phyloP scores from a whole-genome alignment of 2,797 vertebrate genomes.

The Okamejei kenojei region DNA sequence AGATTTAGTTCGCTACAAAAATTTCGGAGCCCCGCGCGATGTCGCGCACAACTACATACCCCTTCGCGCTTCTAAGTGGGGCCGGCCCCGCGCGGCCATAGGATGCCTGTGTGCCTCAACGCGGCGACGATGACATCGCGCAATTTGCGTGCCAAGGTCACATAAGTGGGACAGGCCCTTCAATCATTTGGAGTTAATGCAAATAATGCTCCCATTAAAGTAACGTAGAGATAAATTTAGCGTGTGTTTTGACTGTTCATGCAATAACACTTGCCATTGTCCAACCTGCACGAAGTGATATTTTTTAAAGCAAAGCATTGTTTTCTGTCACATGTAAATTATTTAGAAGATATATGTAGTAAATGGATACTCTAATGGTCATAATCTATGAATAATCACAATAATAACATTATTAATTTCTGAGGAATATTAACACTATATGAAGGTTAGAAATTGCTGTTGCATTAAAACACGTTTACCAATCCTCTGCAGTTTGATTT shows the following conservation, averaged over 20 bases:
- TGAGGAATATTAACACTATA: background rate
- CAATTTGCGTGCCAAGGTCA: too few species aligned
- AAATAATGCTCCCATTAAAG: background rate
- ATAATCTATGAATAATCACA: background rate
- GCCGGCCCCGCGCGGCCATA: too few species aligned
- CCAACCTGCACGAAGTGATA: background rate
- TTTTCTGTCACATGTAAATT: background rate
- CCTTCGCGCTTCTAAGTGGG: too few species aligned
- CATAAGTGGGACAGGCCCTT: too few species aligned
- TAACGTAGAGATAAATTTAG: background rate
- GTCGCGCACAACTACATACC: too few species aligned
- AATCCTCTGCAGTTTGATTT: slow-evolving; percentile 5
- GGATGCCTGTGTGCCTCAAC: too few species aligned
- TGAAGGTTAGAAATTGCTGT: background rate
- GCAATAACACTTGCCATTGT: background rate
- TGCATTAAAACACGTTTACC: background rate
- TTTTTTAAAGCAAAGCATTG: background rate
- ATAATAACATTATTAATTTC: background rate
- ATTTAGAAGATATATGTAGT: background rate
- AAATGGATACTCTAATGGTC: background rate
- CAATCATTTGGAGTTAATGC: background rate
- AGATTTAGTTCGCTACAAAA: too few species aligned
- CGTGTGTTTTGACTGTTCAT: background rate
- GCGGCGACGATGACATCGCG: too few species aligned
- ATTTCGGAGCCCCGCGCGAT: too few species aligned